These are phyloP conservation scores for Hypolimnas misippus DNA, from an alignment of 2,888 invertebrate species.

Conservation along the genomic window DNA sequence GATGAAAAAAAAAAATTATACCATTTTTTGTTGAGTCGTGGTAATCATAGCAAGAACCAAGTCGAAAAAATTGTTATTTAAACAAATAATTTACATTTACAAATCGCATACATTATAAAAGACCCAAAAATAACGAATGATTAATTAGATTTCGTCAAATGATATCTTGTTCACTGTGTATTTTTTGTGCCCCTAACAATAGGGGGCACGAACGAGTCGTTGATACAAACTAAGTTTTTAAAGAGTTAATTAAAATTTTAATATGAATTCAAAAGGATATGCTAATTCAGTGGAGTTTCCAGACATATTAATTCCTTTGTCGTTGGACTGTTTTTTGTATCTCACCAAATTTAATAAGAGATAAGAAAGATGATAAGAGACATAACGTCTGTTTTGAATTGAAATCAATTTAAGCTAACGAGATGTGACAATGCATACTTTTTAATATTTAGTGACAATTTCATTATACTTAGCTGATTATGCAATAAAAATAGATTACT, in stretches of 20 bases:
- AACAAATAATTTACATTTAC: neutral
- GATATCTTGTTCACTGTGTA: conserved; percentile 25
- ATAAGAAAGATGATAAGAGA: conserved; percentile 24
- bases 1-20: too few species aligned
- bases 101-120: conserved; percentile 15
- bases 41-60: too few species aligned
- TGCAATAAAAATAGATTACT: too few species aligned
- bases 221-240: conserved; percentile 30
- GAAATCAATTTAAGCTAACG: conserved; percentile 8
- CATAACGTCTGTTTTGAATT: conserved; percentile 14
- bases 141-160: conserved; percentile 15
- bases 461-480: neutral
- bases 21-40: too few species aligned
- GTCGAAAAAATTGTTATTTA: neutral
- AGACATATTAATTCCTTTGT: conserved; percentile 29
- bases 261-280: conserved; percentile 31
- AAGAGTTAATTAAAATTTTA: conserved; percentile 30
- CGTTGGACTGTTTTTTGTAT: conserved; percentile 25
- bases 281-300: conserved; percentile 26
- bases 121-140: conserved; percentile 11
- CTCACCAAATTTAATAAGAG: conserved; percentile 20
- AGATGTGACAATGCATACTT: neutral
- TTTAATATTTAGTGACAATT: neutral
- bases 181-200: conserved; percentile 29
- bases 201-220: conserved; percentile 18